Evolutionary conservation across 2,888 invertebrate species (phyloP).

Genomic region (Cosmia pyralina): DNA sequence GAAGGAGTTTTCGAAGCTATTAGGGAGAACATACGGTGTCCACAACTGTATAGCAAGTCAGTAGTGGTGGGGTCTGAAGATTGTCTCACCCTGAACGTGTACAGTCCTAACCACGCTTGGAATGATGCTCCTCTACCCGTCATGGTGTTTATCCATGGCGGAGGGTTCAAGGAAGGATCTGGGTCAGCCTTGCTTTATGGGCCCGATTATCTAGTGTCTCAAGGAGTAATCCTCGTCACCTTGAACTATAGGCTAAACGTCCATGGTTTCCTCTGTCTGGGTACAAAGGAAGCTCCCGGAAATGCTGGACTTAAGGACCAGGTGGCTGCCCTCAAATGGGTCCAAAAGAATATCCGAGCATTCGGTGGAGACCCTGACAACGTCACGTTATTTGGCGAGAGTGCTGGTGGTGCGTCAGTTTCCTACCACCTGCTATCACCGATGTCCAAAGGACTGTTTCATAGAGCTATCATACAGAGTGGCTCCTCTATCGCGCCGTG

Average conservation of each 20-base stretch:
- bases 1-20: constrained; percentile 37
- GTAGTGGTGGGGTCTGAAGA: constrained; percentile 26
- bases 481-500: constrained; percentile 69
- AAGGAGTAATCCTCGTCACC: constrained; percentile 37
- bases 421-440: constrained; percentile 68
- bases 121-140: constrained; percentile 50
- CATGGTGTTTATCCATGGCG: constrained; percentile 71
- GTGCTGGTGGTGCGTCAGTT: constrained; percentile 69
- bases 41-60: constrained; percentile 13
- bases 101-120: constrained; percentile 41
- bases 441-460: constrained; percentile 69
- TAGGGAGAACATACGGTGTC: constrained; percentile 35
- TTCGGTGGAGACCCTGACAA: constrained; percentile 74
- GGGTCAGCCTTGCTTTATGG: constrained; percentile 31
- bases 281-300: constrained; percentile 71
- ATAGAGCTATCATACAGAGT: constrained; percentile 70
- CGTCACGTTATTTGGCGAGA: constrained; percentile 72
- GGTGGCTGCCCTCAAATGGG: constrained; percentile 71
- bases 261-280: constrained; percentile 69
- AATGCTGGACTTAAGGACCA: constrained; percentile 73
- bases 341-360: constrained; percentile 66
- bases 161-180: constrained; percentile 64
- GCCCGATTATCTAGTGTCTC: constrained; percentile 32
- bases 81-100: constrained; percentile 68
- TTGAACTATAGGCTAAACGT: constrained; percentile 71